Conservation (phyloP, 2,888 invertebrate genomes). For the Galerucella pusilla region DNA sequence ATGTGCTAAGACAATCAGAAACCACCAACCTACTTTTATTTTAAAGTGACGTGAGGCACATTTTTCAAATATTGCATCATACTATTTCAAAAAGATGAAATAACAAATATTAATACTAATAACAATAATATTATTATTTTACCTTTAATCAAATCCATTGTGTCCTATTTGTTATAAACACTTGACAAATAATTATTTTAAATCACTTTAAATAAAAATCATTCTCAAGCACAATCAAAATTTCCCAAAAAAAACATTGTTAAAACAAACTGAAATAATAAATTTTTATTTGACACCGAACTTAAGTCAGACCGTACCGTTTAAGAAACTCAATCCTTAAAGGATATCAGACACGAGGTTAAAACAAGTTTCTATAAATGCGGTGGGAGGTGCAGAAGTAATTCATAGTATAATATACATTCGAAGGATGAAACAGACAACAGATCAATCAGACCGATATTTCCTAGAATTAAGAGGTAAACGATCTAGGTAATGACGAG, state of each 20-base stretch:
- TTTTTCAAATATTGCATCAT: not conserved
- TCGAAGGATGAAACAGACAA: conserved; percentile 1
- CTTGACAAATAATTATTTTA: not conserved
- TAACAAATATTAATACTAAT: not conserved
- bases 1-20: not conserved
- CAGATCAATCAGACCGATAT: not conserved
- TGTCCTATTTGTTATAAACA: not conserved
- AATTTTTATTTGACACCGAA: not conserved
- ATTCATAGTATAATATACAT: conserved; percentile 6
- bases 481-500: conserved; percentile 3
- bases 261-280: not conserved
- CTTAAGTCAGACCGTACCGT: not conserved
- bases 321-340: not conserved
- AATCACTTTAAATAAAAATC: not conserved
- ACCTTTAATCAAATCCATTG: not conserved
- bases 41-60: not conserved
- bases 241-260: not conserved
- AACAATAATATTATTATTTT: not conserved
- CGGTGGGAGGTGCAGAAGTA: conserved; percentile 2
- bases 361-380: conserved; percentile 8
- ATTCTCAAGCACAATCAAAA: not conserved
- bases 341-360: conserved; percentile 7
- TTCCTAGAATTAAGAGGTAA: conserved; percentile 18
- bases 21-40: too few relatives aligned
- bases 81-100: not conserved